Conservation (phyloP, 2,888 invertebrate species). For the Megalurothrips usitatus region DNA sequence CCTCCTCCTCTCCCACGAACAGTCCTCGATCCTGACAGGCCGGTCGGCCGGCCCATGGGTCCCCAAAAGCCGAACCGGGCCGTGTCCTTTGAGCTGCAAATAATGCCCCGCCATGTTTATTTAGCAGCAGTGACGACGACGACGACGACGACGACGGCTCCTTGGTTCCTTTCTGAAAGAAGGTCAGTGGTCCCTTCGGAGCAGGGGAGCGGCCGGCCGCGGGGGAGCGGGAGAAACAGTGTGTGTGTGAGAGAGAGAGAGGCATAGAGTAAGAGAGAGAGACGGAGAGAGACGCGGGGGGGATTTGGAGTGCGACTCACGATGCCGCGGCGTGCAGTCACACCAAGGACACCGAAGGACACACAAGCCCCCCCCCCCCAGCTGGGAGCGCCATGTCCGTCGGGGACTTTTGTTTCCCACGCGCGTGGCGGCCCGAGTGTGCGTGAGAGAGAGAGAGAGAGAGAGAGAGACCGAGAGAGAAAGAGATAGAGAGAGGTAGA, state of each 20-base stretch:
- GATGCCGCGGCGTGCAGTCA: no score
- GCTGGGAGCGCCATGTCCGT: no score
- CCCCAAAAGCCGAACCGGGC: no score
- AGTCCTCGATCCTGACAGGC: no score
- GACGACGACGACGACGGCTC: no score
- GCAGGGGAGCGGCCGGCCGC: background rate
- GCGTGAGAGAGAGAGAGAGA: background rate
- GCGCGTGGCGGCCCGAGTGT: background rate
- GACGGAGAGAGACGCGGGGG: background rate
- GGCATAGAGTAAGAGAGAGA: no score
- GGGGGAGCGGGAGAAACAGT: background rate
- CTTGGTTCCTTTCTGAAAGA: background rate
- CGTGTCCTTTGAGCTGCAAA: background rate
- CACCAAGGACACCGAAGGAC: no score
- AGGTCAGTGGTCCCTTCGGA: background rate
- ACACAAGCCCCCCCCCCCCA: no score
- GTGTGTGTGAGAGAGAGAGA: no score
- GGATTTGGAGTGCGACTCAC: background rate
- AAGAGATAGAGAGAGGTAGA: background rate
- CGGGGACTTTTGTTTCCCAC: no score
- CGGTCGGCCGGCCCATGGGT: no score
- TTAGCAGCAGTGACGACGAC: background rate
- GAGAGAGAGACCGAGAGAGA: background rate
- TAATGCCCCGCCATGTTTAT: conserved; percentile 1
- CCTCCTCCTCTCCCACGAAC: no score